Conservation (phyloP, 2,113 vertebrate species). For the Sardina pilchardus region DNA sequence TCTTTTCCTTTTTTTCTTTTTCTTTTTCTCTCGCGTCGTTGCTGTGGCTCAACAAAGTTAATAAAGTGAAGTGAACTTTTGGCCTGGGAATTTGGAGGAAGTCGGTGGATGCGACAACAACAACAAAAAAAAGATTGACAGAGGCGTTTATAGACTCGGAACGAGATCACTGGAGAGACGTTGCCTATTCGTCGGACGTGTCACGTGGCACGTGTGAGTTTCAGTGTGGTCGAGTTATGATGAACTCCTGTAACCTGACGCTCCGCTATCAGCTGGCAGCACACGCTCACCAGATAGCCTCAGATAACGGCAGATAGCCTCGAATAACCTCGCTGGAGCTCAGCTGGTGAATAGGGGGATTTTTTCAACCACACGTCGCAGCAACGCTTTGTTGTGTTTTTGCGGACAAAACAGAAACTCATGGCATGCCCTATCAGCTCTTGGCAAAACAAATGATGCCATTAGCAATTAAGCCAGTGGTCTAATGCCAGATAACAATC, state of each 20-base stretch:
- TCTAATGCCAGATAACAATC: neutral
- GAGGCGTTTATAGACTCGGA: neutral
- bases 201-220: neutral
- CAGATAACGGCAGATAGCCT: neutral
- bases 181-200: neutral
- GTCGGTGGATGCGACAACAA: neutral
- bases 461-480: neutral
- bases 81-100: neutral
- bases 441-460: neutral
- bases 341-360: neutral
- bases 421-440: neutral
- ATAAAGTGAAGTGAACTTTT: neutral
- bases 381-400: too few species aligned
- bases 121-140: too few species aligned
- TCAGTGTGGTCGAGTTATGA: neutral
- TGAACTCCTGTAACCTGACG: neutral
- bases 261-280: neutral
- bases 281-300: neutral
- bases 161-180: neutral
- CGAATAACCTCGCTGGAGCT: neutral
- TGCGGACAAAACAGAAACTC: neutral
- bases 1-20: neutral
- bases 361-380: neutral
- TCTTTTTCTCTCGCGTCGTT: too few species aligned
- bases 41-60: neutral